These are phyloP conservation scores for Rhinopithecus roxellana DNA, from an alignment of 2,113 vertebrate species.

Conservation along the genomic window DNA sequence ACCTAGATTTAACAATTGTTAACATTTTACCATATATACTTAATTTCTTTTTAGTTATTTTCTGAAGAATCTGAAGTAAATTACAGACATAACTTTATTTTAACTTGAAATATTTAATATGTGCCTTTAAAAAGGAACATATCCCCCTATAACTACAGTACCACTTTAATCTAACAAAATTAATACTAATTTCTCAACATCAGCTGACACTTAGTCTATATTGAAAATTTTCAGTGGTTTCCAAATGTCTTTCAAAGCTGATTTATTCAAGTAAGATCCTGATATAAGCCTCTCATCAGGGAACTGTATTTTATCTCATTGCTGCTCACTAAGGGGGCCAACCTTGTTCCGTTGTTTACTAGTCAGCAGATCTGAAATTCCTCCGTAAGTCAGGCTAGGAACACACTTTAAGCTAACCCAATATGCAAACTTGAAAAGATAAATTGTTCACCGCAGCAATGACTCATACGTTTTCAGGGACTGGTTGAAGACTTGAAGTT, in stretches of 20 bases:
- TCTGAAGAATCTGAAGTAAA: not conserved
- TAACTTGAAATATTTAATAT: not conserved
- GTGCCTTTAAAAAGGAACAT: not conserved
- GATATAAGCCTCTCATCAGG: not conserved
- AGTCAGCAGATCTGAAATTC: not conserved
- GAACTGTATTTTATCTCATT: not conserved
- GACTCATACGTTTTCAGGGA: not conserved
- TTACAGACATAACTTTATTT: not conserved
- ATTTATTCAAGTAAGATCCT: not conserved
- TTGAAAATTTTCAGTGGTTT: not conserved
- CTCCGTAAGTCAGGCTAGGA: not conserved
- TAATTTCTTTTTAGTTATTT: not conserved
- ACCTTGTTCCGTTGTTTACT: not conserved
- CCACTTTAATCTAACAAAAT: conserved; percentile 14
- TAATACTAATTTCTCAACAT: not conserved
- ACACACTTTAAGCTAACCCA: not conserved
- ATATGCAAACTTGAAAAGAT: not conserved
- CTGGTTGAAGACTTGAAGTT: not conserved
- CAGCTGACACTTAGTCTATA: not conserved
- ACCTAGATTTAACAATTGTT: not conserved
- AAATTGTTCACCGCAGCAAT: not conserved
- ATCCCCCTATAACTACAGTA: not conserved
- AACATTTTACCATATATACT: not conserved
- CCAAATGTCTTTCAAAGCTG: not conserved
- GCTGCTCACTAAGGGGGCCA: not conserved